Percentiles rank a stretch among this genome's conserved stretches.
Conservation (phyloP, 2,797 vertebrate species). For the Clarias pachynema region DNA sequence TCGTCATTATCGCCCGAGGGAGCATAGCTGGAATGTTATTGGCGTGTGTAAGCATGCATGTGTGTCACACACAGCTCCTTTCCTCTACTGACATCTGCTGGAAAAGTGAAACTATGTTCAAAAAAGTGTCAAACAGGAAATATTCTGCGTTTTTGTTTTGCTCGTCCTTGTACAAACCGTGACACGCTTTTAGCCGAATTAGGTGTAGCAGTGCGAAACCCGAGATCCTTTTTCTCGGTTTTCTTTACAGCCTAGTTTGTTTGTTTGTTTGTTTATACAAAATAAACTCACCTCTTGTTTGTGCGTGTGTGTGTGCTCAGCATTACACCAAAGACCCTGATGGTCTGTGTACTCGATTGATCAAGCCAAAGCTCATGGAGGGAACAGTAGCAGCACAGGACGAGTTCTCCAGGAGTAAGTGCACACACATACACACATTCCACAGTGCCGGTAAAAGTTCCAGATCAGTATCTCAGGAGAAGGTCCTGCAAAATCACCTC, state of each 20-base stretch:
- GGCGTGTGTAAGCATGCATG: constrained; percentile 33
- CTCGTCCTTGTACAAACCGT: background rate
- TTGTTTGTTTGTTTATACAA: constrained; percentile 10
- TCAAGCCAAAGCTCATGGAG: constrained; percentile 95
- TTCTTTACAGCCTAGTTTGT: background rate
- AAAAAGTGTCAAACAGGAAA: background rate
- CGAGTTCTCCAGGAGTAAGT: constrained; percentile 91
- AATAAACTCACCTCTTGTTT: background rate
- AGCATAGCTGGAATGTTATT: constrained; percentile 22
- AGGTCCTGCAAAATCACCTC: background rate
- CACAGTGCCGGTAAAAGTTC: background rate
- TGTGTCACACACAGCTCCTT: background rate
- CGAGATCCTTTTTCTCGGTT: background rate
- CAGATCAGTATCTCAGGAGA: background rate
- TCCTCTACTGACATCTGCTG: constrained; percentile 38
- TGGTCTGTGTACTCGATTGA: constrained; percentile 90
- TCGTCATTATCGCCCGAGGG: constrained; percentile 5
- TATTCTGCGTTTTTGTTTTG: background rate
- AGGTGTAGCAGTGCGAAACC: background rate
- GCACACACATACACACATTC: background rate
- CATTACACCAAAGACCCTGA: constrained; percentile 95
- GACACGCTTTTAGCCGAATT: background rate
- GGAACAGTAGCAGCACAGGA: constrained; percentile 93
- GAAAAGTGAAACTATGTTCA: background rate
- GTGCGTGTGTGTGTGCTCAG: constrained; percentile 67